phyloP scores from a whole-genome alignment of 2,888 invertebrate species.

The Frankliniella fusca region DNA sequence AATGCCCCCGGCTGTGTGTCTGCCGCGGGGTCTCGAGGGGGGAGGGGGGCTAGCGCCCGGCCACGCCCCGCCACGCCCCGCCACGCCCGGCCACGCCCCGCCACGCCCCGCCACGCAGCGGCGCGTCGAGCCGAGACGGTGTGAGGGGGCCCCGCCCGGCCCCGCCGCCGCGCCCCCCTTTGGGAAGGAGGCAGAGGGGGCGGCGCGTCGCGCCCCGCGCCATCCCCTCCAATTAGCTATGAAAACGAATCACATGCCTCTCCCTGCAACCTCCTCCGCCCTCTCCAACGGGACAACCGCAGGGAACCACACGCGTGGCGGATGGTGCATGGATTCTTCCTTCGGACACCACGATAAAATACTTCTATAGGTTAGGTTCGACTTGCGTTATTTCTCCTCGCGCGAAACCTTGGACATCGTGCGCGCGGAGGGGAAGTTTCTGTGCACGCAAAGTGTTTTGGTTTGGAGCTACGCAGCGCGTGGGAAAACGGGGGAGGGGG shows the following conservation, averaged over 20 bases:
- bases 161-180: no score
- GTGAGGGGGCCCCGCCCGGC: not conserved
- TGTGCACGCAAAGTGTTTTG: no score
- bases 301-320: not conserved
- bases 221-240: slow-evolving; percentile 19
- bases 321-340: no score
- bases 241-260: slow-evolving; percentile 9
- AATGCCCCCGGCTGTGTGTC: not conserved
- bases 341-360: no score
- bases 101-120: not conserved
- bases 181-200: not conserved
- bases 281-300: not conserved
- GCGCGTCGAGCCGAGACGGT: slow-evolving; percentile 3
- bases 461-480: no score
- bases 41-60: no score
- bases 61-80: not conserved
- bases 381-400: no score
- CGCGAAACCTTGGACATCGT: no score
- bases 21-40: not conserved
- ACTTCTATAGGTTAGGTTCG: no score
- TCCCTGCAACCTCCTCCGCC: not conserved
- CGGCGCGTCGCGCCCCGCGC: not conserved
- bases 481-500: no score
- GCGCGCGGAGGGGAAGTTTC: no score
- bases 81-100: not conserved